Conservation (phyloP, 2,797 vertebrate genomes). For the Lagodon rhomboides region DNA sequence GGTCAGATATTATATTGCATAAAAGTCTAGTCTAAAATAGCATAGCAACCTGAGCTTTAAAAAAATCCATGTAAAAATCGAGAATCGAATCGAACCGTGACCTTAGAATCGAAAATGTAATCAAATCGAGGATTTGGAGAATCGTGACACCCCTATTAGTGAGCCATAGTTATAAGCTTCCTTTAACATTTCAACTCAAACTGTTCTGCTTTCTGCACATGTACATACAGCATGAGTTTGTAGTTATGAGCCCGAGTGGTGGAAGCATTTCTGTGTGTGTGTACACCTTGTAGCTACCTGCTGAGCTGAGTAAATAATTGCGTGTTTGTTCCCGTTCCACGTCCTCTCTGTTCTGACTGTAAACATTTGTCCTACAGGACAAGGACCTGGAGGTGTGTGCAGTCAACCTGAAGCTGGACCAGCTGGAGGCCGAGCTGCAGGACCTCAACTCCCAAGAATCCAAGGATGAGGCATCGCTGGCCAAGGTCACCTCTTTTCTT, state of each 20-base stretch:
- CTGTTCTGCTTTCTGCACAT: too few relatives aligned
- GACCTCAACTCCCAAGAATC: constrained; percentile 97
- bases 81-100: too few relatives aligned
- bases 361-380: constrained; percentile 85
- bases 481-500: constrained; percentile 85
- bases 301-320: constrained; percentile 26
- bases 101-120: too few relatives aligned
- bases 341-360: not conserved
- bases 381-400: constrained; percentile 92
- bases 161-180: too few relatives aligned
- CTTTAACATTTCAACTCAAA: too few relatives aligned
- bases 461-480: constrained; percentile 95
- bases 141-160: too few relatives aligned
- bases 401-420: constrained; percentile 91
- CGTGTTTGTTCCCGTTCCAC: constrained; percentile 6
- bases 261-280: not conserved
- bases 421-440: constrained; percentile 94
- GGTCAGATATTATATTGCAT: too few relatives aligned
- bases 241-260: constrained; percentile 7
- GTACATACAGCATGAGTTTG: not conserved
- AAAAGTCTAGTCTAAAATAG: too few relatives aligned
- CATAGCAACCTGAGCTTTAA: too few relatives aligned
- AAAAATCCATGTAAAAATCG: too few relatives aligned
- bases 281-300: constrained; percentile 1
- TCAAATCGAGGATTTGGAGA: too few relatives aligned